phyloP scores from a whole-genome alignment of 2,113 vertebrate species.

The Hoplias malabaricus region DNA sequence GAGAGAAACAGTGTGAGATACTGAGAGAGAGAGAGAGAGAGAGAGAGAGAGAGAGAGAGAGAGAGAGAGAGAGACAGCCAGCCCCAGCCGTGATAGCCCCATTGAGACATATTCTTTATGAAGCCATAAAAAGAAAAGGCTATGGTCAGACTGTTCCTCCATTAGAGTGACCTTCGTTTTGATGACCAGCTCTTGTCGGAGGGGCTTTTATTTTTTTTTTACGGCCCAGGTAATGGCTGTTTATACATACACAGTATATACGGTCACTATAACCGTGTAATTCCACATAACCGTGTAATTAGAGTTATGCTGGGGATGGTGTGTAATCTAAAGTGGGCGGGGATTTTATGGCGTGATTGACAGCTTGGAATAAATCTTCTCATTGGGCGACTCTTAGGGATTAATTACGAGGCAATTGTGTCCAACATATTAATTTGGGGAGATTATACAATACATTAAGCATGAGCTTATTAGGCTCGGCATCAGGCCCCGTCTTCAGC shows the following conservation, averaged over 20 bases:
- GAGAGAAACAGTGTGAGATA: too few relatives aligned
- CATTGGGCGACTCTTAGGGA: constrained; percentile 69
- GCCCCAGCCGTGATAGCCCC: constrained; percentile 47
- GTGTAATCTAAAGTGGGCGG: constrained; percentile 52
- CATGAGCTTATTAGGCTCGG: constrained; percentile 65
- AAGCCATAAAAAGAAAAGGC: constrained; percentile 69
- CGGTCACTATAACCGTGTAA: constrained; percentile 51
- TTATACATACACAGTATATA: constrained; percentile 62
- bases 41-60: constrained; percentile 1
- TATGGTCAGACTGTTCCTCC: constrained; percentile 52
- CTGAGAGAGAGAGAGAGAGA: constrained; percentile 17
- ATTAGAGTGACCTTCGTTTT: constrained; percentile 68
- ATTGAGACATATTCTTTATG: constrained; percentile 70
- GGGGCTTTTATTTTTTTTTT: constrained; percentile 50
- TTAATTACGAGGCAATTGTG: constrained; percentile 77
- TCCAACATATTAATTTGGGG: constrained; percentile 75
- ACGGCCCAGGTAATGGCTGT: constrained; percentile 66
- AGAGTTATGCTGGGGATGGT: constrained; percentile 44
- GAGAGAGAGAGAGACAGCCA: constrained; percentile 31
- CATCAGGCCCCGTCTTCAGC: constrained; percentile 66
- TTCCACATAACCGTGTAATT: constrained; percentile 62
- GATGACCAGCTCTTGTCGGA: constrained; percentile 61
- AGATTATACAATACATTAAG: constrained; percentile 76
- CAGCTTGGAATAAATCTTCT: constrained; percentile 69
- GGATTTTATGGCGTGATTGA: constrained; percentile 66